Conservation (phyloP, 1,140 invertebrate species). For the Scaptomyza hsui region DNA sequence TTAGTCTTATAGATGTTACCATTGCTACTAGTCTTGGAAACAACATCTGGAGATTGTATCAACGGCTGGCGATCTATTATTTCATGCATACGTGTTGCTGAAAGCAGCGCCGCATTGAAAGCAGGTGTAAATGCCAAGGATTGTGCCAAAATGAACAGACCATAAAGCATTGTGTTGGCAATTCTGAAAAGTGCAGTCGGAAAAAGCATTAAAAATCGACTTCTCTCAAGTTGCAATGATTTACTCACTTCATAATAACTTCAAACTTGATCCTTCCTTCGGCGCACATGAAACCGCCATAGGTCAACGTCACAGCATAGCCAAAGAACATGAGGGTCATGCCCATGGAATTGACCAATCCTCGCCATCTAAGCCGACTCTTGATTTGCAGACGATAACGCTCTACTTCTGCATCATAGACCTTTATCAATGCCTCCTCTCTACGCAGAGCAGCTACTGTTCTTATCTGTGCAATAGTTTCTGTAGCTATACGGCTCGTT, state of each 20-base stretch:
- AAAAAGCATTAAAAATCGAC: no score
- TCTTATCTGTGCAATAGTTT: constrained; percentile 90
- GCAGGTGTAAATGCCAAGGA: constrained; percentile 93
- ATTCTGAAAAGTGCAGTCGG: constrained; percentile 85
- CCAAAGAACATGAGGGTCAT: constrained; percentile 92
- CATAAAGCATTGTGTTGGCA: constrained; percentile 92
- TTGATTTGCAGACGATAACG: constrained; percentile 85
- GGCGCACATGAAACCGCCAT: constrained; percentile 91
- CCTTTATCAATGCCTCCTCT: constrained; percentile 85
- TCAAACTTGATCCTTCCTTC: constrained; percentile 81
- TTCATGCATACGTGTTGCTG: constrained; percentile 89
- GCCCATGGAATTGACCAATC: constrained; percentile 91
- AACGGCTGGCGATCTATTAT: constrained; percentile 86
- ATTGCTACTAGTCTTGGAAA: constrained; percentile 84
- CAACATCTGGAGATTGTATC: constrained; percentile 73
- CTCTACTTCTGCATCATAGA: constrained; percentile 86
- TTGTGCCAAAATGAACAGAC: constrained; percentile 93
- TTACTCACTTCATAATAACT: constrained; percentile 90
- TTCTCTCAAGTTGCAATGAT: background rate
- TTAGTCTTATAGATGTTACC: constrained; percentile 57
- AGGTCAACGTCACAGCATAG: constrained; percentile 92
- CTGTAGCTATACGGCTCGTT: constrained; percentile 89
- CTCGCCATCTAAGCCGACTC: constrained; percentile 88
- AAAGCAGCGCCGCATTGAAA: constrained; percentile 92
- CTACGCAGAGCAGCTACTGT: constrained; percentile 88